Evolutionary conservation across 1,140 invertebrate species (phyloP).

Genomic region (Contarinia nasturtii): DNA sequence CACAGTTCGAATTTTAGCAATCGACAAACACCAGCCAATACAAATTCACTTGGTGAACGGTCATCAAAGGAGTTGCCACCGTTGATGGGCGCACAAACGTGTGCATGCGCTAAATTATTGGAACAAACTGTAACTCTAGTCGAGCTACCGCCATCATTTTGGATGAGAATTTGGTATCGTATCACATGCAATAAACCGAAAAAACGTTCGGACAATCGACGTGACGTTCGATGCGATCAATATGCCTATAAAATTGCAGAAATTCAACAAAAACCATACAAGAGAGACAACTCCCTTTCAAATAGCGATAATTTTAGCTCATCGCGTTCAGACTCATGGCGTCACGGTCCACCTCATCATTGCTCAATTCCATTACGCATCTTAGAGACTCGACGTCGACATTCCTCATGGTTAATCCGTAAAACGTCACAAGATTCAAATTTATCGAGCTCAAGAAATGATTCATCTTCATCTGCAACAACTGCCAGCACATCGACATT

Average conservation of each 20-base stretch:
- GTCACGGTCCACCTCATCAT: constrained; percentile 45
- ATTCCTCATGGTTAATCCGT: constrained; percentile 69
- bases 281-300: constrained; percentile 63
- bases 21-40: constrained; percentile 69
- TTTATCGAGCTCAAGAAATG: constrained; percentile 66
- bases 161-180: constrained; percentile 10
- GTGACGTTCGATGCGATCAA: constrained; percentile 36
- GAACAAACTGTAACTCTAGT: constrained; percentile 36
- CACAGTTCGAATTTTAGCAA: constrained; percentile 81
- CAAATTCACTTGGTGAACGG: constrained; percentile 62
- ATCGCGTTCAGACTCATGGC: constrained; percentile 62
- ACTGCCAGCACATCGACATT: constrained; percentile 73
- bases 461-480: constrained; percentile 64
- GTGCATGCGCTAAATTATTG: constrained; percentile 35
- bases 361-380: constrained; percentile 53
- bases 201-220: constrained; percentile 11
- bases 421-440: constrained; percentile 83
- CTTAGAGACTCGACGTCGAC: constrained; percentile 51
- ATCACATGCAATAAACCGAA: constrained; percentile 7
- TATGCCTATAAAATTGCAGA: constrained; percentile 67
- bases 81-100: constrained; percentile 33
- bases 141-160: constrained; percentile 18
- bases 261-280: constrained; percentile 52
- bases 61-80: constrained; percentile 48
- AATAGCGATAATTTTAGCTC: constrained; percentile 78